phyloP scores from a whole-genome alignment of 2,797 vertebrate genomes.

The Melanotaenia trifasciata region DNA sequence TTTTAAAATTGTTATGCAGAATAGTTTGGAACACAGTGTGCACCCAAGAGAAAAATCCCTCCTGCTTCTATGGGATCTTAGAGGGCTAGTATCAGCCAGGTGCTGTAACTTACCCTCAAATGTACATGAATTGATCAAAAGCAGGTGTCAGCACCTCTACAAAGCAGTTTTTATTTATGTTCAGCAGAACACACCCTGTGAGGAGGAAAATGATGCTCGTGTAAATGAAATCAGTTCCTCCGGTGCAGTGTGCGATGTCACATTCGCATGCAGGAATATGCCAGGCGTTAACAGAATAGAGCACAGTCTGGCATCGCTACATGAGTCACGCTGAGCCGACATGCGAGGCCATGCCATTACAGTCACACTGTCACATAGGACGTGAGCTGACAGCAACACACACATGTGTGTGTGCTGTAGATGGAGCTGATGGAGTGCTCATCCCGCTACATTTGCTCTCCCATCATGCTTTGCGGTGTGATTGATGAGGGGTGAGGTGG shows the following conservation, averaged over 20 bases:
- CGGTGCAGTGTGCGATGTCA: slow-evolving; percentile 23
- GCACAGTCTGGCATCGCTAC: slow-evolving; percentile 20
- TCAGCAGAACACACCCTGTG: slow-evolving; percentile 2
- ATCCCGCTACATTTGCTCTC: slow-evolving; percentile 43
- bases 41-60: no score
- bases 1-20: background rate
- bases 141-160: background rate
- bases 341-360: slow-evolving; percentile 37
- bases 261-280: slow-evolving; percentile 13
- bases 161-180: background rate
- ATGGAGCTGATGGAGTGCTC: slow-evolving; percentile 47
- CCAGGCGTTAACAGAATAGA: slow-evolving; percentile 18
- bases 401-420: background rate
- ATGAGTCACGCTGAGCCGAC: slow-evolving; percentile 53
- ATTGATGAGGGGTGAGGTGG: slow-evolving; percentile 61
- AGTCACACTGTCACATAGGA: slow-evolving; percentile 20
- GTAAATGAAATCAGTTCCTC: slow-evolving; percentile 2
- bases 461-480: slow-evolving; percentile 70
- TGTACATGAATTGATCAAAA: background rate
- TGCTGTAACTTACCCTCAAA: background rate
- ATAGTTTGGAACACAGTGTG: background rate
- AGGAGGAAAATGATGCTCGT: no score
- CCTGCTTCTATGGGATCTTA: no score
- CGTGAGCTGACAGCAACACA: slow-evolving; percentile 1
- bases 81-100: no score